Evolutionary conservation across 2,797 vertebrate species (phyloP).

Genomic region (Enteromius trimaculatus): DNA sequence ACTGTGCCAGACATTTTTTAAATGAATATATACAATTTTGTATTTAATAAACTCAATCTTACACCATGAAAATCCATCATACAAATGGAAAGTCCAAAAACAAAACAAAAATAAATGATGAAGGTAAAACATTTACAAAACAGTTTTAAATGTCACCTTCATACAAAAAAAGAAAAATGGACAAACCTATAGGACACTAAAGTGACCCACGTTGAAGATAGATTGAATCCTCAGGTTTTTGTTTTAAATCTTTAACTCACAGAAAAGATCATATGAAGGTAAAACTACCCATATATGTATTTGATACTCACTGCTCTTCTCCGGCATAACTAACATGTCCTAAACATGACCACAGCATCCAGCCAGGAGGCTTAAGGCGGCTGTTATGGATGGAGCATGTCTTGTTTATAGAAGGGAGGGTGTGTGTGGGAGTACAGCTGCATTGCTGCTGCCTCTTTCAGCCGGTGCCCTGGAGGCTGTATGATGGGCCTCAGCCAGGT

Average conservation of each 20-base stretch:
- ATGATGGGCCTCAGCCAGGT: constrained; percentile 56
- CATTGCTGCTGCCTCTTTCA: constrained; percentile 33
- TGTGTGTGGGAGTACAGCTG: constrained; percentile 51
- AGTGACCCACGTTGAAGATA: background rate
- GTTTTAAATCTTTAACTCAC: background rate
- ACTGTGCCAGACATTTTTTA: background rate
- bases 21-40: background rate
- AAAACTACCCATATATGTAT: background rate
- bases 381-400: constrained; percentile 31
- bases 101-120: background rate
- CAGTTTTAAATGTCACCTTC: background rate
- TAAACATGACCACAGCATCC: constrained; percentile 24
- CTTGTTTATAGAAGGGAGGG: constrained; percentile 26
- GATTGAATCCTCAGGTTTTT: background rate
- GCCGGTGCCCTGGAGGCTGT: constrained; percentile 46
- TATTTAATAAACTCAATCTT: background rate
- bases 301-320: background rate
- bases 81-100: background rate
- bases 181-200: background rate
- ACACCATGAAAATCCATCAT: too few species aligned
- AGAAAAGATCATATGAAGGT: constrained; percentile 5
- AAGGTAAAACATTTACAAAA: background rate
- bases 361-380: constrained; percentile 27
- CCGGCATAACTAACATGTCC: background rate
- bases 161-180: background rate